A percentile compares a stretch with the other conserved stretches of the same genome.
These are phyloP conservation scores for Pelecanoides urinatrix DNA, from an alignment of 2,113 vertebrate genomes.

Conservation along the genomic window DNA sequence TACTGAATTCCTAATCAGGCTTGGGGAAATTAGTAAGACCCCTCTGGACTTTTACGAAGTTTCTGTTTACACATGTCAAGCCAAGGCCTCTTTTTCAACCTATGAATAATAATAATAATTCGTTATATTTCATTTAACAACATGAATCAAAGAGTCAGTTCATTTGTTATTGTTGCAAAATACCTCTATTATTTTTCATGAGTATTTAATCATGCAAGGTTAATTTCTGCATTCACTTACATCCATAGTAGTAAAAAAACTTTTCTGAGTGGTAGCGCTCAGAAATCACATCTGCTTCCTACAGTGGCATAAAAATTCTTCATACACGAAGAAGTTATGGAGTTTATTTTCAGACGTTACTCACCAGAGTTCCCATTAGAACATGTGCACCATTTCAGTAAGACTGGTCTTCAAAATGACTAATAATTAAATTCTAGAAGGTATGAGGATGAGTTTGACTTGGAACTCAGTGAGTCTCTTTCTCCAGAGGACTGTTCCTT, in stretches of 20 bases:
- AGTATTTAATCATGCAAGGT: not conserved
- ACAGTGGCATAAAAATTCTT: not conserved
- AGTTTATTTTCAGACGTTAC: not conserved
- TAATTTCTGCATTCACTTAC: not conserved
- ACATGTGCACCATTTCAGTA: not conserved
- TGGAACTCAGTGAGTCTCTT: not conserved
- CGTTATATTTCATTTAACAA: not conserved
- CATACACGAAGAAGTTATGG: not conserved
- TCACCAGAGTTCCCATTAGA: not conserved
- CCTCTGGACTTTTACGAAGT: not conserved
- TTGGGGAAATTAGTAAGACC: not conserved
- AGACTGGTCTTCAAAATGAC: not conserved
- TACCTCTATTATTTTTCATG: not conserved
- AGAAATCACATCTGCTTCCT: not conserved
- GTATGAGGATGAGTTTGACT: not conserved
- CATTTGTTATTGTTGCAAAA: not conserved
- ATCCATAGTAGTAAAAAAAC: not conserved
- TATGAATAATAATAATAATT: not conserved
- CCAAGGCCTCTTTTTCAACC: not conserved
- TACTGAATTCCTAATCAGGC: not conserved
- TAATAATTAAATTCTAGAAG: not conserved
- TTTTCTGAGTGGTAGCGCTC: fast-evolving
- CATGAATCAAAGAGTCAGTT: not conserved
- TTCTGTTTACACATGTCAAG: not conserved
- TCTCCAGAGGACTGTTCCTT: not conserved